These are phyloP conservation scores for Lasius platythorax DNA, from an alignment of 2,888 invertebrate species.

Conservation along the genomic window DNA sequence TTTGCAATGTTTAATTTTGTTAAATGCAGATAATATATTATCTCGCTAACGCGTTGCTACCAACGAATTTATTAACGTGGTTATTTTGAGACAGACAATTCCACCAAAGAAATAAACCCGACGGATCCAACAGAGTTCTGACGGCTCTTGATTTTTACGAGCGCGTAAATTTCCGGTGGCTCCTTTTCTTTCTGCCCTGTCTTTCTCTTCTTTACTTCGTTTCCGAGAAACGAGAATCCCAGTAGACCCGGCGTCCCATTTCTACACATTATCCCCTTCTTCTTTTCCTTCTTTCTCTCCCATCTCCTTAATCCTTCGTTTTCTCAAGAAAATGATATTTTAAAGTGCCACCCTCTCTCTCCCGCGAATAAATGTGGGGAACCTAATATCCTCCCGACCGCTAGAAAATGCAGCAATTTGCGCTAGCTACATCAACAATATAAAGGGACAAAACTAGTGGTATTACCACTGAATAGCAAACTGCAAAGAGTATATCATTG, in stretches of 20 bases:
- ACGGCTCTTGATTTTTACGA: slow-evolving; percentile 86
- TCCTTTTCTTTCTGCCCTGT: slow-evolving; percentile 43
- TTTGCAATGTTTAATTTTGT: not conserved
- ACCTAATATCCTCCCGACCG: slow-evolving; percentile 32
- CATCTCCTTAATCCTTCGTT: slow-evolving; percentile 47
- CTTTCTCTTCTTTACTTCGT: slow-evolving; percentile 59
- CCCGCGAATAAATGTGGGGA: slow-evolving; percentile 29
- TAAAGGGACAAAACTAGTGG: slow-evolving; percentile 15
- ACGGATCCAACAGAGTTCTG: slow-evolving; percentile 72
- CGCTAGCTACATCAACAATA: slow-evolving; percentile 32
- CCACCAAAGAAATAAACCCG: slow-evolving; percentile 42
- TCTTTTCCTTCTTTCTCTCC: slow-evolving; percentile 39
- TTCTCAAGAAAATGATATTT: slow-evolving; percentile 56
- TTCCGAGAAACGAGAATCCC: slow-evolving; percentile 53
- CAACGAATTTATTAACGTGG: slow-evolving; percentile 45
- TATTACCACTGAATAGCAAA: slow-evolving; percentile 22
- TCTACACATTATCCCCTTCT: slow-evolving; percentile 45
- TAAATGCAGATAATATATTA: not conserved
- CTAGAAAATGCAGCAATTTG: slow-evolving; percentile 43
- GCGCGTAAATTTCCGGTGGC: slow-evolving; percentile 84
- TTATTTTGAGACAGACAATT: slow-evolving; percentile 50
- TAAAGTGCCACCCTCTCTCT: slow-evolving; percentile 44
- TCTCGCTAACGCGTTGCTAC: slow-evolving; percentile 16
- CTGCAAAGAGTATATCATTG: not conserved
- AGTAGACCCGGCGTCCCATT: slow-evolving; percentile 50